Conservation (phyloP, 2,113 vertebrate genomes). For the Tautogolabrus adspersus region DNA sequence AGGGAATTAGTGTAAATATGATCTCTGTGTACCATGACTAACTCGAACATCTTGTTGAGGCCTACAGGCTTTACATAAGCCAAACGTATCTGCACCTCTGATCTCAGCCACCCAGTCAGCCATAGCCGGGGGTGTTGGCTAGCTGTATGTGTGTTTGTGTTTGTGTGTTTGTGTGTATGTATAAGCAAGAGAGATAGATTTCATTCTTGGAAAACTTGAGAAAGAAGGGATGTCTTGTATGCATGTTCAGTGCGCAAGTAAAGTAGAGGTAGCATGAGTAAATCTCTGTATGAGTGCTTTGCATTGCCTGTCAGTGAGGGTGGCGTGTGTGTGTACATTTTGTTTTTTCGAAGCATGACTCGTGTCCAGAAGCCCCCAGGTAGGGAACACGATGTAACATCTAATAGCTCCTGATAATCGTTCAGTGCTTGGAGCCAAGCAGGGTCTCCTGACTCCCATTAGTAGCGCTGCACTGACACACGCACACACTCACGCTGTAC, state of each 20-base stretch:
- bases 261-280: constrained; percentile 5
- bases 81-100: constrained; percentile 30
- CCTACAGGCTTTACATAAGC: constrained; percentile 34
- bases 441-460: constrained; percentile 66
- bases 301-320: neutral
- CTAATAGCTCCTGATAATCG: constrained; percentile 53
- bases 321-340: neutral
- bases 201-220: constrained; percentile 5
- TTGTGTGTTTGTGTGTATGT: neutral
- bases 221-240: neutral
- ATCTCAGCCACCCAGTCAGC: constrained; percentile 46
- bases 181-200: neutral
- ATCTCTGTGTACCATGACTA: constrained; percentile 44
- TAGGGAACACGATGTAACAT: constrained; percentile 55
- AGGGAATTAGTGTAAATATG: constrained; percentile 24
- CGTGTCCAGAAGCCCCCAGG: constrained; percentile 37
- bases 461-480: constrained; percentile 38
- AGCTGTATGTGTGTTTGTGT: neutral
- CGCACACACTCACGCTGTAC: constrained; percentile 2
- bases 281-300: constrained; percentile 3
- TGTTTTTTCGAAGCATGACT: constrained; percentile 44
- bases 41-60: constrained; percentile 41
- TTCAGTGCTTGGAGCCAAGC: constrained; percentile 43
- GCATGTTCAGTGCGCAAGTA: neutral
- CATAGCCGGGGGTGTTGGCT: constrained; percentile 8